Conservation (phyloP, 2,888 invertebrate genomes). For the Hanleya hanleyi region DNA sequence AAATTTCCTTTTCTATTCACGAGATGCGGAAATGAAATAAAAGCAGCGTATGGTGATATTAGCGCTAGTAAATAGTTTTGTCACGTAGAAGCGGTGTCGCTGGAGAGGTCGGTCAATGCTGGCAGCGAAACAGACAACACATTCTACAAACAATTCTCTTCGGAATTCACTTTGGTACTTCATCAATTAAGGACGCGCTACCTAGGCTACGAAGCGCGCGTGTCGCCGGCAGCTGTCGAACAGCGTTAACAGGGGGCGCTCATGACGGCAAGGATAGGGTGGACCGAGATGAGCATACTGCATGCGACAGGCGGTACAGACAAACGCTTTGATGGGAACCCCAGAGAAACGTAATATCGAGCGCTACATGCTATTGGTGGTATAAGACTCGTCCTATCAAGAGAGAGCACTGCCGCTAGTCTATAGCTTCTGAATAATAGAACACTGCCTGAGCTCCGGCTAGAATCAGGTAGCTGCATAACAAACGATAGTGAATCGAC, state of each 20-base stretch:
- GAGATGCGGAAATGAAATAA: constrained; percentile 4
- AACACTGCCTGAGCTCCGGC: neutral
- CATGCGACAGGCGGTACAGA: too few species aligned
- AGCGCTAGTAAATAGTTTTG: constrained; percentile 12
- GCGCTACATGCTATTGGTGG: too few species aligned
- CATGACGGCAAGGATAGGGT: too few species aligned
- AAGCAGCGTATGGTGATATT: constrained; percentile 6
- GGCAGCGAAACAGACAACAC: neutral
- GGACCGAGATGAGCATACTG: too few species aligned
- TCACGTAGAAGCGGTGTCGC: neutral
- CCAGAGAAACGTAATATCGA: too few species aligned
- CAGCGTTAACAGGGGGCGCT: too few species aligned
- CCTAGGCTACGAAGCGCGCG: neutral
- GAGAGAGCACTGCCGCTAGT: too few species aligned
- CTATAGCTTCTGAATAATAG: neutral
- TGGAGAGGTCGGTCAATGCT: neutral
- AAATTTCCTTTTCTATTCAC: constrained; percentile 8
- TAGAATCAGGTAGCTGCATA: neutral
- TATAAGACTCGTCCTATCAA: too few species aligned
- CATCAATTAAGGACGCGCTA: constrained; percentile 11
- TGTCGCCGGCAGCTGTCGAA: constrained; percentile 3
- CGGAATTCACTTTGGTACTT: constrained; percentile 9
- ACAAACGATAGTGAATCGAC: neutral
- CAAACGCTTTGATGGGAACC: too few species aligned
- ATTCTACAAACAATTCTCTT: constrained; percentile 1